Percentiles rank a stretch among this genome's conserved stretches.
phyloP scores from a whole-genome alignment of 2,797 vertebrate genomes.

The Coregonus suidteri region DNA sequence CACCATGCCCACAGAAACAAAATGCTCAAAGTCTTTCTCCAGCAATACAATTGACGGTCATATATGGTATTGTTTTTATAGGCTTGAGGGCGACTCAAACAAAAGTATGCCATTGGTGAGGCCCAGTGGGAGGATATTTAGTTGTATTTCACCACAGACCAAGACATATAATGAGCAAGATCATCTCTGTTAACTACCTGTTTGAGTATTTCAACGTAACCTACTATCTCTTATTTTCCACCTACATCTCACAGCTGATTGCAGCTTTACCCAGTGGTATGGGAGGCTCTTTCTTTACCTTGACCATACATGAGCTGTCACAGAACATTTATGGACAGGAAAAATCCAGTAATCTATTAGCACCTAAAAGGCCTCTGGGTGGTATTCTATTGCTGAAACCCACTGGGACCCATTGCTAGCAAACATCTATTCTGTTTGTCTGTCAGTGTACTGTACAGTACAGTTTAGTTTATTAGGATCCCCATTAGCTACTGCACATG shows the following conservation, averaged over 20 bases:
- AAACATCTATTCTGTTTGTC: not conserved
- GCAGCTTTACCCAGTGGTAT: not conserved
- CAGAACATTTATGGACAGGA: not conserved
- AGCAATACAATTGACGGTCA: not conserved
- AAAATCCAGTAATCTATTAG: not conserved
- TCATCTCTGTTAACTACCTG: not conserved
- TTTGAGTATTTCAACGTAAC: not conserved
- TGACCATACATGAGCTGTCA: not conserved
- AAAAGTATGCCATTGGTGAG: not conserved
- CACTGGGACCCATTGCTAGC: not conserved
- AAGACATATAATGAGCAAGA: not conserved
- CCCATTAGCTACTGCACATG: too few relatives aligned
- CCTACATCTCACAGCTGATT: not conserved
- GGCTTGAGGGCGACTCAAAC: not conserved
- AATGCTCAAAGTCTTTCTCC: not conserved
- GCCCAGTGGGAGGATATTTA: not conserved
- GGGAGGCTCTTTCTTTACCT: not conserved
- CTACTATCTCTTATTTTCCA: not conserved
- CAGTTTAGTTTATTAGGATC: not conserved
- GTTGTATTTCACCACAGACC: not conserved
- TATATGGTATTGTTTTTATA: conserved; percentile 13
- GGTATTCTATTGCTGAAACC: not conserved
- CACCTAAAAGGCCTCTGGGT: not conserved
- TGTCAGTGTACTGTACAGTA: not conserved
- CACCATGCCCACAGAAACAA: not conserved